Conservation (phyloP, 2,797 vertebrate species). For the Girardinus metallicus region DNA sequence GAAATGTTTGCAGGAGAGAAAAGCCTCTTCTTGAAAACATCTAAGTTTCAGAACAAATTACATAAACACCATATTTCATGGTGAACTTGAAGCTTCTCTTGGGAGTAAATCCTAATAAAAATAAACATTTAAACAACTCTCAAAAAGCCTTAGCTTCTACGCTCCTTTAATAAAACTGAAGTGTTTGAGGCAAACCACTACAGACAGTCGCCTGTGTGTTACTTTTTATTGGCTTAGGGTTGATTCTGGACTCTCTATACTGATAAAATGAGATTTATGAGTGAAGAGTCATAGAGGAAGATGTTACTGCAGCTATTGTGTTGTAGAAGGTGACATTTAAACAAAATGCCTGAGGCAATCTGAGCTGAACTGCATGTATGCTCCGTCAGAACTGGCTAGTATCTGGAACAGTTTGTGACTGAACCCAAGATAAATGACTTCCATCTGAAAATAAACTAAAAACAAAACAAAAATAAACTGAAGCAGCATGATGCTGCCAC, state of each 20-base stretch:
- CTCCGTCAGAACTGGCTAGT: background rate
- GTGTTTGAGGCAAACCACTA: no score
- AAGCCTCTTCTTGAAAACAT: background rate
- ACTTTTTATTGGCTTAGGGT: background rate
- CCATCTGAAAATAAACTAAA: background rate
- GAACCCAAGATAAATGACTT: background rate
- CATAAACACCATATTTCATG: conserved; percentile 7
- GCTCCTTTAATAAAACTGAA: background rate
- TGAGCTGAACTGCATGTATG: background rate
- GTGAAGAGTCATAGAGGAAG: background rate
- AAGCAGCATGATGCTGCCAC: background rate
- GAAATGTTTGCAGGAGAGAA: conserved; percentile 27
- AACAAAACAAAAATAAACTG: background rate
- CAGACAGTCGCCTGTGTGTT: background rate
- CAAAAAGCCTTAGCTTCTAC: background rate
- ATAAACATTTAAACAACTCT: conserved; percentile 14
- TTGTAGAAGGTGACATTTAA: background rate
- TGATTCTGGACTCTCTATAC: background rate
- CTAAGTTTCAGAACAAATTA: conserved; percentile 31
- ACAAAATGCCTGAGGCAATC: background rate
- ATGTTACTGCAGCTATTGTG: background rate
- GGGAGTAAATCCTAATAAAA: background rate
- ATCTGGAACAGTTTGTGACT: background rate
- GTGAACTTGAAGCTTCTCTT: background rate
- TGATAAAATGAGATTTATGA: background rate